These are phyloP conservation scores for Drosophila quinaria DNA, from an alignment of 2,888 invertebrate species.

Conservation along the genomic window DNA sequence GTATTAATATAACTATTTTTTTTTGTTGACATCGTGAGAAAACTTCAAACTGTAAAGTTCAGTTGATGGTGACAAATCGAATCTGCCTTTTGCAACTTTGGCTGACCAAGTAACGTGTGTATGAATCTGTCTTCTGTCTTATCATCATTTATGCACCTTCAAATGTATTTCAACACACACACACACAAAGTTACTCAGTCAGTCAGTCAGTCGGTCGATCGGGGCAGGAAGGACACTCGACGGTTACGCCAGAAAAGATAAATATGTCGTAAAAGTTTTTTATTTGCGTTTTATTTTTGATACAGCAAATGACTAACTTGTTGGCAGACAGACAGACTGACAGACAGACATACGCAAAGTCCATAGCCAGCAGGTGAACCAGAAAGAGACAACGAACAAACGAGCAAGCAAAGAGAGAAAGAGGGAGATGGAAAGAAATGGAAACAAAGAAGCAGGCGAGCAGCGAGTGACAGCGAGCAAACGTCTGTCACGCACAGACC, in stretches of 20 bases:
- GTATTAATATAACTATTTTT: too few relatives aligned
- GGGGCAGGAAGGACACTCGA: slow-evolving; percentile 33
- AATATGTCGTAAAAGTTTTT: slow-evolving; percentile 82
- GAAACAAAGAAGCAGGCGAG: slow-evolving; percentile 42
- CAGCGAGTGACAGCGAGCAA: slow-evolving; percentile 55
- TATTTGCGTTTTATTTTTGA: slow-evolving; percentile 82
- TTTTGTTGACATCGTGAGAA: too few relatives aligned
- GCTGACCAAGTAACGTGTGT: slow-evolving; percentile 65
- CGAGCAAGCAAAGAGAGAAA: neutral
- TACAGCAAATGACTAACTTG: slow-evolving; percentile 80
- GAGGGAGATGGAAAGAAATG: neutral
- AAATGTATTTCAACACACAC: slow-evolving; percentile 45
- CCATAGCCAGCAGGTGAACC: slow-evolving; percentile 51
- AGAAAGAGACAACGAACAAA: too few relatives aligned
- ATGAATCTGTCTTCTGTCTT: slow-evolving; percentile 42
- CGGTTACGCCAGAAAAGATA: slow-evolving; percentile 73
- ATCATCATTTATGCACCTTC: slow-evolving; percentile 69
- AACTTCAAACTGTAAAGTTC: too few relatives aligned
- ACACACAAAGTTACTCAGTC: slow-evolving; percentile 32
- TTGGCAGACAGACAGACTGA: slow-evolving; percentile 72
- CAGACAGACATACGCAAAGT: slow-evolving; percentile 22
- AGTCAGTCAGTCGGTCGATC: slow-evolving; percentile 45
- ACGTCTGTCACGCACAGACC: slow-evolving; percentile 70
- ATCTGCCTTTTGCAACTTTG: slow-evolving; percentile 55
- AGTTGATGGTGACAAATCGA: slow-evolving; percentile 78